Evolutionary conservation across 2,888 invertebrate genomes (phyloP).

Genomic region (Cosmopolites sordidus): DNA sequence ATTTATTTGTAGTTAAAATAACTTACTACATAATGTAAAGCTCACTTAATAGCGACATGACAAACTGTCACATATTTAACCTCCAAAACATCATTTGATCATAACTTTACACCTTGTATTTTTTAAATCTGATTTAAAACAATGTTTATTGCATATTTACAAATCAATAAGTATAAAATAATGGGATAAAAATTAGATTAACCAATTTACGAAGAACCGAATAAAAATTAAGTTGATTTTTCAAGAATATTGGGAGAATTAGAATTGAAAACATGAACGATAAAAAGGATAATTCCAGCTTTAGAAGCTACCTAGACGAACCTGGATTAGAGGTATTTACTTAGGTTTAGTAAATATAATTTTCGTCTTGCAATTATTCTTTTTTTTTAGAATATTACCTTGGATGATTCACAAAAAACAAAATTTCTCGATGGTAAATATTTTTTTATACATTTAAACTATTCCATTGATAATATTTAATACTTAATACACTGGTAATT

Average conservation of each 20-base stretch:
- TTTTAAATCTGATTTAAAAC: too few relatives aligned
- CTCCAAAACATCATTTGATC: too few relatives aligned
- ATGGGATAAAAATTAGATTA: conserved; percentile 13
- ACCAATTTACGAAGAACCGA: not conserved
- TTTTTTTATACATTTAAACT: not conserved
- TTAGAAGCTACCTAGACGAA: conserved; percentile 47
- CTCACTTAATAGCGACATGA: too few relatives aligned
- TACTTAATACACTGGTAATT: conserved; percentile 7
- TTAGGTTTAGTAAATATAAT: conserved; percentile 3
- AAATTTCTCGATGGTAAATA: conserved; percentile 44
- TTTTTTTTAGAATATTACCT: conserved; percentile 42
- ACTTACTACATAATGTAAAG: too few relatives aligned
- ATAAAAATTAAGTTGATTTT: not conserved
- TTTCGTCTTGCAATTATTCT: conserved; percentile 2
- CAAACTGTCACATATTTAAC: too few relatives aligned
- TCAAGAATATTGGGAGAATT: not conserved
- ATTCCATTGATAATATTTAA: not conserved
- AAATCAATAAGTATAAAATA: too few relatives aligned
- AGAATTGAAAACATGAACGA: conserved; percentile 35
- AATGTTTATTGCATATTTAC: too few relatives aligned
- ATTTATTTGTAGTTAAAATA: conserved; percentile 46
- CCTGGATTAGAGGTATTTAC: conserved; percentile 41
- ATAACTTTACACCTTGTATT: too few relatives aligned
- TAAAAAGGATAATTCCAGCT: conserved; percentile 42
- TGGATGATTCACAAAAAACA: conserved; percentile 44